Evolutionary conservation across 1,140 invertebrate genomes (phyloP).

Genomic region (Rhyzopertha dominica): DNA sequence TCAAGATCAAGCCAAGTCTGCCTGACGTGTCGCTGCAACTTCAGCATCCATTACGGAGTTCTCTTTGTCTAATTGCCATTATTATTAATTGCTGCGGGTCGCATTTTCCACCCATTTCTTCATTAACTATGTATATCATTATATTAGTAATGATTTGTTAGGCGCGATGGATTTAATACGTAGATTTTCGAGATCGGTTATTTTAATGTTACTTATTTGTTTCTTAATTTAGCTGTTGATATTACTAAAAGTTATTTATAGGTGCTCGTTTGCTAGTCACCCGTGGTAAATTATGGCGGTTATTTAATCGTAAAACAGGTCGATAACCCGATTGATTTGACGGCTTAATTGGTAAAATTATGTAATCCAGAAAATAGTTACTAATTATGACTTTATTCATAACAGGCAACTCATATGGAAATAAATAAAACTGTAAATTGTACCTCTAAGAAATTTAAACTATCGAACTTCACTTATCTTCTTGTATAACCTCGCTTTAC

Average conservation of each 20-base stretch:
- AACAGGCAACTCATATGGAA: no score
- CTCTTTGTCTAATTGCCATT: conserved; percentile 20
- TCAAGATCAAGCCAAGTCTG: conserved; percentile 19
- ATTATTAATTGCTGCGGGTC: conserved; percentile 20
- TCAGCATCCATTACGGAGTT: conserved; percentile 18
- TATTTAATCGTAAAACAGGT: no score
- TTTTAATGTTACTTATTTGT: background rate
- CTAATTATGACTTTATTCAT: no score
- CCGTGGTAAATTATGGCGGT: no score
- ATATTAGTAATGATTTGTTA: background rate
- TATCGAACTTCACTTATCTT: no score
- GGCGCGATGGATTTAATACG: background rate
- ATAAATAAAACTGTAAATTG: no score
- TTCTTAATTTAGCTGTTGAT: background rate
- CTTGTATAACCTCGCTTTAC: no score
- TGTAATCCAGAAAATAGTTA: no score
- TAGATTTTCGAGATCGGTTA: background rate
- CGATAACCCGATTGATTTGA: no score
- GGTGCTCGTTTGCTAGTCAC: conserved; percentile 16
- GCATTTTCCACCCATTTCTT: background rate
- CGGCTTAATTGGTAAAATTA: no score
- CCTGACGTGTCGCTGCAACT: conserved; percentile 21
- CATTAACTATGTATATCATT: background rate
- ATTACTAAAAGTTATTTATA: conserved; percentile 5
- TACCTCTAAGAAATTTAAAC: no score